Evolutionary conservation across 2,888 invertebrate genomes (phyloP).

Genomic region (Pristionchus fissidentatus): DNA sequence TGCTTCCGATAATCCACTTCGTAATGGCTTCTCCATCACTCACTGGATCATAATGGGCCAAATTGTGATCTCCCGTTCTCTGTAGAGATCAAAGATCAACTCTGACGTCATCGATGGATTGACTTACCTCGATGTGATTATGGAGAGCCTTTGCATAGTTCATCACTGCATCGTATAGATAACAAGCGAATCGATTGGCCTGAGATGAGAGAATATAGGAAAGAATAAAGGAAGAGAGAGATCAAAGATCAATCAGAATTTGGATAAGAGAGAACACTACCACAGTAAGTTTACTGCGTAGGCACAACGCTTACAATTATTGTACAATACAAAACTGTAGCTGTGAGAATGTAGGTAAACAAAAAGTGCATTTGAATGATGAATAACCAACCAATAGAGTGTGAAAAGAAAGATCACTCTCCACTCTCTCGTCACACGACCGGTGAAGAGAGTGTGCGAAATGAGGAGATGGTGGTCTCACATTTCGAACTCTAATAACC

Average conservation of each 20-base stretch:
- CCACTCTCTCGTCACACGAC: not conserved
- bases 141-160: constrained; percentile 89
- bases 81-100: not conserved
- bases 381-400: too few relatives aligned
- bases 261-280: not conserved
- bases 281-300: too few relatives aligned
- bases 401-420: not conserved
- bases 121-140: constrained; percentile 70
- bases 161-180: constrained; percentile 89
- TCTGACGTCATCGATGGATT: not conserved
- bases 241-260: not conserved
- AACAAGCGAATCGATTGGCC: constrained; percentile 84
- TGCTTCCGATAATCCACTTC: constrained; percentile 85
- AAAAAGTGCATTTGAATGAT: too few relatives aligned
- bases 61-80: constrained; percentile 6
- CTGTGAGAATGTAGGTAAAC: too few relatives aligned
- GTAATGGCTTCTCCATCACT: constrained; percentile 86
- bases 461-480: too few relatives aligned
- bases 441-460: too few relatives aligned
- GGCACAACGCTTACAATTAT: too few relatives aligned
- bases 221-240: not conserved
- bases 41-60: constrained; percentile 57
- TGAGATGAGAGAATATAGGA: constrained; percentile 43
- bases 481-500: not conserved
- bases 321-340: too few relatives aligned